Evolutionary conservation across 2,888 invertebrate genomes (phyloP), one percentile per base, ranked within the genome.

Genomic region (Ornithoptera alexandrae): DNA sequence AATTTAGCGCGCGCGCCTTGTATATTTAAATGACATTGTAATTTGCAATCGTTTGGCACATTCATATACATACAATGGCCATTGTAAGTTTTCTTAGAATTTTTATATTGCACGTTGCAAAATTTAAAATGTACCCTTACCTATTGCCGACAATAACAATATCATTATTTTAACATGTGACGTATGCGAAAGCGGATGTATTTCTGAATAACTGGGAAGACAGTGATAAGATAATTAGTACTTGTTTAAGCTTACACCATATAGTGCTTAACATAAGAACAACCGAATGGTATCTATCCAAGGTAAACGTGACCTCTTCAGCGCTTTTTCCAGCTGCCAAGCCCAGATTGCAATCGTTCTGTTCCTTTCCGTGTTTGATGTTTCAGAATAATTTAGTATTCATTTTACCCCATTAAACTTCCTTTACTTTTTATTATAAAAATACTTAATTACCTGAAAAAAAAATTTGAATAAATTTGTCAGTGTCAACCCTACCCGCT

Each of bases 401-500:
- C 15, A 46, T 46, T 4, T 46, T 1, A 0, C 15, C 15, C 12
- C 12, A 46, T 46, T 46, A 46, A 46, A 15, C 53, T 7, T 53
- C n/a, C 6, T 53, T 53, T n/a, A 46, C 53, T 53, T n/a, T n/a
- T 53, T 8, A 8, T 53, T 46, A 46, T 15, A 46, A 53, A n/a
- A 50, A 50, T 50, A 17, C 53, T n/a, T 53, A 58, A 58, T 58
- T 20, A 58, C 3, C n/a, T 56, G n/a, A 22, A 22, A 1, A n/a
- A 56, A 56, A 56, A 18, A 57, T 22, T 10, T 24, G 22, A 53
- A 65, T 22, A 65, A 68, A 66, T 66, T 50, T 17, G 57, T 65
- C 24, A 20, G 60, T 71, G 79, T 5, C 84, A 87, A 73, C 89
- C 89, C 88, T 89, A 76, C 39, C 59, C 59, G 63, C 76, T 74